Conservation (phyloP, 2,113 vertebrate species). For the Halcyon senegalensis region DNA sequence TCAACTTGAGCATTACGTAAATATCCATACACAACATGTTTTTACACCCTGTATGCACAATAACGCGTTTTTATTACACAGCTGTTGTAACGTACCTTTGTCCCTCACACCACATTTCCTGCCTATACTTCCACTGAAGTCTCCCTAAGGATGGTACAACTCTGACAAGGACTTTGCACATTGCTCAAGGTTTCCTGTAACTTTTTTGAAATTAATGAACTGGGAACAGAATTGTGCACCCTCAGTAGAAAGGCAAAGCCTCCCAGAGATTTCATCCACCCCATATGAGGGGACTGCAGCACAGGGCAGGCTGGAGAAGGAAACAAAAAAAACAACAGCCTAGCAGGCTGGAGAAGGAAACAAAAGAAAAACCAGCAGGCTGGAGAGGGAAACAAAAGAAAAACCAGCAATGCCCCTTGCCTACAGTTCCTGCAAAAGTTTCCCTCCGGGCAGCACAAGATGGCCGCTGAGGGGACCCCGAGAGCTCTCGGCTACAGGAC, state of each 20-base stretch:
- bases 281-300: neutral
- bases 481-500: neutral
- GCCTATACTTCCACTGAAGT: neutral
- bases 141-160: neutral
- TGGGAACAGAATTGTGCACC: neutral
- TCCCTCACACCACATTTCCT: neutral
- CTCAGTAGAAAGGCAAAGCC: neutral
- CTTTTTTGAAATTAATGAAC: neutral
- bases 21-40: neutral
- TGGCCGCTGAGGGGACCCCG: neutral
- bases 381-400: too few species aligned
- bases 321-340: neutral
- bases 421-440: neutral
- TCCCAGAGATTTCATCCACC: neutral
- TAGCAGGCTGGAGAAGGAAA: too few species aligned
- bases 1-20: neutral
- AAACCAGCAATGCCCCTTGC: neutral
- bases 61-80: neutral
- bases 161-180: neutral
- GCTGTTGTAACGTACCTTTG: neutral
- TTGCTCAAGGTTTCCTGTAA: neutral
- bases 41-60: neutral
- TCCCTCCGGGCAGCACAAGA: accelerated
- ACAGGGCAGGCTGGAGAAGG: neutral
- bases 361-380: neutral